Conservation (phyloP, 2,888 invertebrate species). For the Cheilosia vernalis region DNA sequence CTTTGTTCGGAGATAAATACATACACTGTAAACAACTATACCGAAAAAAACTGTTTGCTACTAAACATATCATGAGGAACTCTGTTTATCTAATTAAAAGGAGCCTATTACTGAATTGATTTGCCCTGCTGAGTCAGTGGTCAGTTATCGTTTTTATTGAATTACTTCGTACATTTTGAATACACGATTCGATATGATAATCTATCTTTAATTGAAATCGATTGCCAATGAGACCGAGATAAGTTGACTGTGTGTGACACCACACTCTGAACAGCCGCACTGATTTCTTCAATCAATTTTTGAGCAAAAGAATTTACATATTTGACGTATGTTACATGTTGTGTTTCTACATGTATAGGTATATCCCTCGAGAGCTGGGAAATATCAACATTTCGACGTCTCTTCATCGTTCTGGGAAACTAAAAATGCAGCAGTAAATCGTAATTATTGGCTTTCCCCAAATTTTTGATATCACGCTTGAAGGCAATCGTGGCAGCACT, state of each 20-base stretch:
- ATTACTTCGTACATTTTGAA: constrained; percentile 78
- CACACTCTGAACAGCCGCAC: constrained; percentile 2
- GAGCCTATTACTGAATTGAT: constrained; percentile 76
- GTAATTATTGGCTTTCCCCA: no score
- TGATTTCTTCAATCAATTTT: constrained; percentile 12
- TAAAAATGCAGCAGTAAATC: neutral
- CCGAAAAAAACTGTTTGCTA: neutral
- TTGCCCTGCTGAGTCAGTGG: constrained; percentile 78
- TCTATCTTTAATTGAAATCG: constrained; percentile 58
- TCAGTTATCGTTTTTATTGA: constrained; percentile 76
- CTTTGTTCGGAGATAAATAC: neutral
- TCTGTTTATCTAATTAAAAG: neutral
- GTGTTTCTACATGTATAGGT: neutral
- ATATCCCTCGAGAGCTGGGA: neutral
- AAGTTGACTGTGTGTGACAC: constrained; percentile 23
- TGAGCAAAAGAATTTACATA: neutral
- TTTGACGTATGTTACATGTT: neutral
- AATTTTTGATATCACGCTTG: neutral
- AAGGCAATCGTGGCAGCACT: neutral
- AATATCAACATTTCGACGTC: neutral
- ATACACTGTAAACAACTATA: neutral
- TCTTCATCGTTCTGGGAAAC: neutral
- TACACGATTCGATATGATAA: constrained; percentile 55
- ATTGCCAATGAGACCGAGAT: constrained; percentile 38
- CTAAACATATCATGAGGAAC: neutral